A percentile compares a stretch with the other conserved stretches of the same genome.
These are phyloP conservation scores for Selenia dentaria DNA, from an alignment of 2,888 invertebrate species.

Conservation along the genomic window DNA sequence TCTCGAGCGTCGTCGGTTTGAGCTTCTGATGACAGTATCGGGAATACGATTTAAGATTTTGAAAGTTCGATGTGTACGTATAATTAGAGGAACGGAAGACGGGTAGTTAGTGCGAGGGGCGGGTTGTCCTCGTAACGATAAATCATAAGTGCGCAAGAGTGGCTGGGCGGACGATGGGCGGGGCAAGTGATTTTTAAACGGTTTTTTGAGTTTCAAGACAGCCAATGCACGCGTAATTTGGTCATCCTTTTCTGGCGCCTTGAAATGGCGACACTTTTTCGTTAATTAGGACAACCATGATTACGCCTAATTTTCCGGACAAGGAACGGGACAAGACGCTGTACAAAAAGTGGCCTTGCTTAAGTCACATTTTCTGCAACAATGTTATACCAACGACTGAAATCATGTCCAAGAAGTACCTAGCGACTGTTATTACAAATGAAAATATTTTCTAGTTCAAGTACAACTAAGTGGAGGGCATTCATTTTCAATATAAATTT, in stretches of 20 bases:
- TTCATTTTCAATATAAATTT: conserved; percentile 26
- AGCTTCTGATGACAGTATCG: conserved; percentile 60
- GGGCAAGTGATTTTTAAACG: conserved; percentile 82
- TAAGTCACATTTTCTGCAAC: conserved; percentile 11
- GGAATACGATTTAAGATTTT: conserved; percentile 70
- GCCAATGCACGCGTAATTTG: conserved; percentile 77
- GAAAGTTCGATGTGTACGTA: conserved; percentile 65
- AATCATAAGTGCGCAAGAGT: conserved; percentile 81
- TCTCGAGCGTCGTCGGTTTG: conserved; percentile 29
- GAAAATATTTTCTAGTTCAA: conserved; percentile 12
- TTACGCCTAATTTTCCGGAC: conserved; percentile 71
- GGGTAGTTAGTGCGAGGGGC: conserved; percentile 77
- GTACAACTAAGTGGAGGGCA: conserved; percentile 8
- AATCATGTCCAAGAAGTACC: background rate
- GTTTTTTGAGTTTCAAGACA: conserved; percentile 77
- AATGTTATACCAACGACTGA: background rate
- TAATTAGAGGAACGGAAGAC: conserved; percentile 78
- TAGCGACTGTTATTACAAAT: too few species aligned
- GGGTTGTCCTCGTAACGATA: conserved; percentile 79
- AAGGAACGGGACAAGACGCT: conserved; percentile 39
- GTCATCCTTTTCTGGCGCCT: conserved; percentile 76
- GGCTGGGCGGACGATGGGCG: conserved; percentile 78
- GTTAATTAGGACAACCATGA: conserved; percentile 79
- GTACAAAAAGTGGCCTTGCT: conserved; percentile 22
- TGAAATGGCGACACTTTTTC: conserved; percentile 76